Evolutionary conservation across 1,140 invertebrate genomes (phyloP), one percentile per base, ranked within the genome.

Genomic region (Conopomorpha cramerella): DNA sequence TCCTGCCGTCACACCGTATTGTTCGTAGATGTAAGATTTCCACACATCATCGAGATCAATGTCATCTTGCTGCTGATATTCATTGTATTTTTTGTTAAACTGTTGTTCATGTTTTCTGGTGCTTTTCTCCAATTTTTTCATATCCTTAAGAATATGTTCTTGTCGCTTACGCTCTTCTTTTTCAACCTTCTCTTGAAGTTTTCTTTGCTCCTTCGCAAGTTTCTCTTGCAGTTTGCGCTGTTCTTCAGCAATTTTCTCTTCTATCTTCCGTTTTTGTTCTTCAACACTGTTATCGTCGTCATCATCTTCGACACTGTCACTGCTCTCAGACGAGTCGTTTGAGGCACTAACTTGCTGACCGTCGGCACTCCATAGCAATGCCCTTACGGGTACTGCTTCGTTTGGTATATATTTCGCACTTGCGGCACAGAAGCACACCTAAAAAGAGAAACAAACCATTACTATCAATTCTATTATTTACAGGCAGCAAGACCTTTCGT

Each of bases 351-450:
- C 50, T 17, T 53, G 43, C 16, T 50, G 53, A 40, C 52, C 53
- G 31, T 44, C 50, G 30, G 43, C 31, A 29, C 46, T 44, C 29
- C 45, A 31, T 44, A 56, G 31, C 17, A 55, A 30, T 8, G 40
- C 28, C 19, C 49, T 42, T 2, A 46, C 44, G 33, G 43, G 39
- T 16, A 35, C 45, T 39, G 34, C 19, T 42, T 73, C 56, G 29
- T 61, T 38, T 8, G 63, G 64, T 30, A 73, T 43, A 48, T 70
- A 63, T 52, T 70, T 73, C 37, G 65, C 64, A 41, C 49, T 59
- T 14, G 58, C 56, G 13, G 60, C 8, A 35, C 56, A 55, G 10
- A 70, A 27, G 38, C 59, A 51, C 23, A 60, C 44, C 65, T 73
- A 48, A 30, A 70, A 67, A 45, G 16, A 28, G 28, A 34, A 25